Evolutionary conservation across 2,113 vertebrate genomes (phyloP).

Genomic region (Gavialis gangeticus): DNA sequence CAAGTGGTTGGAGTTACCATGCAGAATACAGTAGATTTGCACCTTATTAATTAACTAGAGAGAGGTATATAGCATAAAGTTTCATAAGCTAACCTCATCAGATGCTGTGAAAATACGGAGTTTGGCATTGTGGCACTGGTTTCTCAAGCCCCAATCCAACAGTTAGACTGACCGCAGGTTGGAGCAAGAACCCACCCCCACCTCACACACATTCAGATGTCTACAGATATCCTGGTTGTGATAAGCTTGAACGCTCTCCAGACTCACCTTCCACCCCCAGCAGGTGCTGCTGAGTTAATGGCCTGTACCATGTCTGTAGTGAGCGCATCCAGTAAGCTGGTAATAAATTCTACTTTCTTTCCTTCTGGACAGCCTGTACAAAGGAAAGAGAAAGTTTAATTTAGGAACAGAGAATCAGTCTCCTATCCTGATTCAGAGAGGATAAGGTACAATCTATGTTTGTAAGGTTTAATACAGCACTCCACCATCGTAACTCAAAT

Average conservation of each 20-base stretch:
- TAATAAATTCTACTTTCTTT: slow-evolving; percentile 98
- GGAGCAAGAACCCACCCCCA: not conserved
- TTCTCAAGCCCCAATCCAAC: slow-evolving; percentile 5
- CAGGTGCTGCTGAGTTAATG: slow-evolving; percentile 95
- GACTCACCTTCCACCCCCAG: slow-evolving; percentile 96
- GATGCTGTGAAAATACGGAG: not conserved
- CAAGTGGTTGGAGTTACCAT: not conserved
- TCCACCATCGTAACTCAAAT: not conserved
- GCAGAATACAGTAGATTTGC: not conserved
- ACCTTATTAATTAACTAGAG: too few relatives aligned
- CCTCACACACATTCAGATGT: not conserved
- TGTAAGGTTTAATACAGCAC: not conserved
- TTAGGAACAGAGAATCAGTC: not conserved
- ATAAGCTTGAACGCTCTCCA: not conserved
- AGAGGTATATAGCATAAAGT: too few relatives aligned
- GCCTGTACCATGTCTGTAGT: slow-evolving; percentile 99
- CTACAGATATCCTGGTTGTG: not conserved
- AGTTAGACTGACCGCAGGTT: not conserved
- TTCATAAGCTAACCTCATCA: too few relatives aligned
- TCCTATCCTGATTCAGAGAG: not conserved
- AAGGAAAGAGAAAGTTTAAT: slow-evolving; percentile 40
- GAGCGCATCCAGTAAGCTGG: slow-evolving; percentile 95
- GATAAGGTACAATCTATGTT: not conserved
- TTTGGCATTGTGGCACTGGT: not conserved
- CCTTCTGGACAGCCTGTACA: slow-evolving; percentile 94